Base-by-base conservation (phyloP, 2,888 invertebrate species). In the Ctenicera cuprea region DNA sequence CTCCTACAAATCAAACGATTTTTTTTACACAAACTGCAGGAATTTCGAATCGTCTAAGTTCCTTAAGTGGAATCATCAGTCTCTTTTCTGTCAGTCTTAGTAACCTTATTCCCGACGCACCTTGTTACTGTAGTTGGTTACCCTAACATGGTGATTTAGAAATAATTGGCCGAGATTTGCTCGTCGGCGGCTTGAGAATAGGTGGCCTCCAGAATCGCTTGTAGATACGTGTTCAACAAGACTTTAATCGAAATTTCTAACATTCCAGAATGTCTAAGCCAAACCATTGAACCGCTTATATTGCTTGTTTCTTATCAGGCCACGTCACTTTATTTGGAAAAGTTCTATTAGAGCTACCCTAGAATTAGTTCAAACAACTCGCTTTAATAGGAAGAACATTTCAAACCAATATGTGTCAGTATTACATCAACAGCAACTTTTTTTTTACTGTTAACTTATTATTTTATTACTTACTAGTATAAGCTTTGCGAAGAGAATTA, bases 221-320 rank as follows among this genome's bases (percentile, higher is more conserved):
- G 73, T 77, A 78, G 82, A 81, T 81, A 83, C 82, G 80, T 82
- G 83, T 82, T 82, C 82, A 81, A 83, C 83, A 82, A 81, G 82
- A 83, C 82, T 84, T 84, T 84, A 84, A 85, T 85, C 84, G 83
- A 85, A 85, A 85, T 85, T 83, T 83, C 82, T 84, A 79, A 80
- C 80, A 84, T 85, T 85, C 85, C 83, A 76, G 80, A 82, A 83
- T 82, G 83, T 84, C 83, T 81, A 81, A 81, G 80, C 82, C 77
- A 82, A 83, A 81, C 82, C 81, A 76, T 82, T 80, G 80, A 79
- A 82, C 77, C 82, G 80, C 81, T 81, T 82, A 81, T 82, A 82
- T 82, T 82, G 82, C 79, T 80, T 76, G 80, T 74, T 73, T 75
- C 75, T 76, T 80, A 79, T 78, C 78, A 65, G 65, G 45, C 37